A percentile compares a stretch with the other conserved stretches of the same genome.
Conservation (phyloP, 2,797 vertebrate genomes). For the Buceros bicornis region DNA sequence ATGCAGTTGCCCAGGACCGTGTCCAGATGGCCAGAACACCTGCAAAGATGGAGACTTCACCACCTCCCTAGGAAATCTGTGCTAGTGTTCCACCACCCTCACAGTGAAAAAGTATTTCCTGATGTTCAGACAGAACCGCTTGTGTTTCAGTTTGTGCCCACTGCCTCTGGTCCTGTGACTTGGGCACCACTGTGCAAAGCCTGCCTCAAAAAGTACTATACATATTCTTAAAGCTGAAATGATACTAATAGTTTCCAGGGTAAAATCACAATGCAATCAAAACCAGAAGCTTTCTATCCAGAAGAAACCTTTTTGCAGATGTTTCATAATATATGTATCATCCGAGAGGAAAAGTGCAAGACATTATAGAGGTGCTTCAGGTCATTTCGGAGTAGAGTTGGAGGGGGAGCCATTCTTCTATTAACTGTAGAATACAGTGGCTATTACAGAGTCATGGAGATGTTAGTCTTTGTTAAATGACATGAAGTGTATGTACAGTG, state of each 20-base stretch:
- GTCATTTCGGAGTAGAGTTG: neutral
- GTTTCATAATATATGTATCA: neutral
- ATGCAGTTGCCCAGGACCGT: neutral
- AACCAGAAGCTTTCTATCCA: neutral
- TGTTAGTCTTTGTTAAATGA: neutral
- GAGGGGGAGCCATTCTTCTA: neutral
- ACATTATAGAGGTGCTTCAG: neutral
- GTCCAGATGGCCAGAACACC: neutral
- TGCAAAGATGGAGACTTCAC: neutral
- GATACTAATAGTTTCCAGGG: neutral
- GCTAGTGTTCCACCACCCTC: neutral
- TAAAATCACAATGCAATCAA: neutral
- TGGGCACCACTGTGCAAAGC: neutral
- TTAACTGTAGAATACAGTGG: neutral
- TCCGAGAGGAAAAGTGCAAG: neutral
- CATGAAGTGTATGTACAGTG: neutral
- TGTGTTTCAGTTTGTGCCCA: neutral
- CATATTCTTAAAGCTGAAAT: neutral
- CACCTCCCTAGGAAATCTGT: neutral
- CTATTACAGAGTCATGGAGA: neutral
- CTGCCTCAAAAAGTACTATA: neutral
- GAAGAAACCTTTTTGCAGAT: neutral
- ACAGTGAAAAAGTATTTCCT: neutral
- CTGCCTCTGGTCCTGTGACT: neutral
- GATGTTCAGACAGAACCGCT: neutral